Evolutionary conservation across 2,888 invertebrate genomes (phyloP).

Genomic region (Harpalus rufipes): DNA sequence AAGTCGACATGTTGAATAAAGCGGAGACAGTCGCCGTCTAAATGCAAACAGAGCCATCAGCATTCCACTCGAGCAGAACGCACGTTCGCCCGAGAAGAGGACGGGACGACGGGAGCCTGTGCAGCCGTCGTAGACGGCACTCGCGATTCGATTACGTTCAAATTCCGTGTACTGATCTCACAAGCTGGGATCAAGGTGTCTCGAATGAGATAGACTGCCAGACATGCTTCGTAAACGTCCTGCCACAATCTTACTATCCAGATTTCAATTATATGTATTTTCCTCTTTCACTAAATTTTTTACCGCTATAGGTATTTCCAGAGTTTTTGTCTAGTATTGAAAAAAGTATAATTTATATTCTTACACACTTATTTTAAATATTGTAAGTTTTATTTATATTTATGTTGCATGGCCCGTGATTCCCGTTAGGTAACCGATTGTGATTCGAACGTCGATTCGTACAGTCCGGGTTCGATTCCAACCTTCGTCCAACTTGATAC

Average conservation of each 20-base stretch:
- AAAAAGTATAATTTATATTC: no score
- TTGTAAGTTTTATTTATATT: no score
- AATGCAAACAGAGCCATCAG: constrained; percentile 62
- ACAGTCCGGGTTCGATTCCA: no score
- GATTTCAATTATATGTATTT: constrained; percentile 57
- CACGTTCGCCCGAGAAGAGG: constrained; percentile 6
- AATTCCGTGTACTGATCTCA: constrained; percentile 62
- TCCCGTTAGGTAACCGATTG: no score
- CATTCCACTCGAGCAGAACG: constrained; percentile 48
- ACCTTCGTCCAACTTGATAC: no score
- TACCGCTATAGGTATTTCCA: no score
- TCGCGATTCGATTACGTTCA: constrained; percentile 64
- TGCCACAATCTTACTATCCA: constrained; percentile 27
- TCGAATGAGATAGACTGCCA: constrained; percentile 62
- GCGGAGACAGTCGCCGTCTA: constrained; percentile 51
- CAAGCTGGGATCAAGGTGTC: constrained; percentile 63
- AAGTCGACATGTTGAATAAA: constrained; percentile 49
- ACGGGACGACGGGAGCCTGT: neutral
- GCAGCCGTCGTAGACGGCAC: constrained; percentile 9
- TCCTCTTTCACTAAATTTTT: neutral
- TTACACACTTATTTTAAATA: no score
- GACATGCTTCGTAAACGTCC: constrained; percentile 36
- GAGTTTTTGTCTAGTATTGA: no score
- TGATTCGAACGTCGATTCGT: no score
- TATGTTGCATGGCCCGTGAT: no score